Evolutionary conservation across 2,888 invertebrate species (phyloP), one percentile per base, ranked within the genome.

Genomic region (Nemapogon koenigi): DNA sequence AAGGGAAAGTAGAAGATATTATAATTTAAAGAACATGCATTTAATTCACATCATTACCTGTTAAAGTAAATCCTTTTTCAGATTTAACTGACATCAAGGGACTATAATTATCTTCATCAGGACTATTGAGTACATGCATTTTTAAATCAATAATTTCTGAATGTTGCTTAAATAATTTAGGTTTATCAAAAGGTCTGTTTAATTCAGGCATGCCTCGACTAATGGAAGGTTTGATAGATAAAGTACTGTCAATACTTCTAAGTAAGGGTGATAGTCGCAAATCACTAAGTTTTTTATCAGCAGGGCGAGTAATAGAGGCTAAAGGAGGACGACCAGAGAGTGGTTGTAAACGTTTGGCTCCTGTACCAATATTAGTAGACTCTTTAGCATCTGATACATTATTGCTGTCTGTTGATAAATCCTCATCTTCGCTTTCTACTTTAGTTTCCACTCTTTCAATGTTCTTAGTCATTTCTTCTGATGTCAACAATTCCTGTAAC

Each of bases 361-460:
- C 54, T 22, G 6, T 33, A 30, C 10, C 40, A 31, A 11, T 35
- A 4, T 50, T 49, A 3, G 51, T 39, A 31, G 53, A 54, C 2
- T 73, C 70, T 48, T 63, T 72, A 4, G 65, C 48, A 25, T 75
- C 72, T 0, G 71, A 62, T 2, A 48, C 52, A 18, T 73, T 36
- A 37, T 72, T 65, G 32, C 75, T 78, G 39, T 79, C 78, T 0
- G 72, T 73, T 22, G 69, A 68, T 1, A 80, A 55, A 17, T 79
- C 79, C 19, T 76, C 64, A 35, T 66, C 76, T 38, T 76, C 75
- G 44, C 82, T 67, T 59, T 82, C 83, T 41, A 78, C 64, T 71
- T 83, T 71, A 35, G 80, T 59, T 62, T 76, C 59, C 46, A 81
- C 61, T 41, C 83, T 57, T 59, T 76, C 58, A 42, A 83, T 49